phyloP scores from a whole-genome alignment of 1,140 invertebrate species.

The Bursaphelenchus mucronatus region DNA sequence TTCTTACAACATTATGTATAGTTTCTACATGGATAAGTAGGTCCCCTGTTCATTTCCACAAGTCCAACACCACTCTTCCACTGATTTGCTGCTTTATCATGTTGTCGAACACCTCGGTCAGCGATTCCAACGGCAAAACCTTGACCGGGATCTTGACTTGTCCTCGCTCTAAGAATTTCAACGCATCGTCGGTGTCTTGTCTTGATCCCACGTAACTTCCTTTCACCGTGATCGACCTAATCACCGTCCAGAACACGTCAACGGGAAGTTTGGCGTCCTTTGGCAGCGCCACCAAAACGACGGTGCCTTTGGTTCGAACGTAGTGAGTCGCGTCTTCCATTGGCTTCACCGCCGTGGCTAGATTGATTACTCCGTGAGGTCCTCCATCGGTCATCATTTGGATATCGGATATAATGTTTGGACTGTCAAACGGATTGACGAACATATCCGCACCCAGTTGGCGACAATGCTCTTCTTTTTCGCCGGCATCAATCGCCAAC shows the following conservation, averaged over 20 bases:
- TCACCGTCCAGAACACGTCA: slow-evolving; percentile 16
- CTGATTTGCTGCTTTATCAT: slow-evolving; percentile 27
- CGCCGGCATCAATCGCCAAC: slow-evolving; percentile 29
- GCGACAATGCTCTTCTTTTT: slow-evolving; percentile 32
- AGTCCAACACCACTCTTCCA: slow-evolving; percentile 29
- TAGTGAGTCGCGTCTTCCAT: slow-evolving; percentile 33
- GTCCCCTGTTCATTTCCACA: slow-evolving; percentile 21
- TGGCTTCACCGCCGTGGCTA: slow-evolving; percentile 28
- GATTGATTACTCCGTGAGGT: slow-evolving; percentile 32
- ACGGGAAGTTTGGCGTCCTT: slow-evolving; percentile 21
- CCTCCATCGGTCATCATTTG: slow-evolving; percentile 30
- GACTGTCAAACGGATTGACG: slow-evolving; percentile 9
- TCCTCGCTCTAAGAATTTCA: slow-evolving; percentile 27
- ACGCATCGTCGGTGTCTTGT: slow-evolving; percentile 26
- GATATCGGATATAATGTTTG: neutral
- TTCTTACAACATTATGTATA: slow-evolving; percentile 1
- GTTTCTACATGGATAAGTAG: no score
- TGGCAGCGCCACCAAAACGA: slow-evolving; percentile 32
- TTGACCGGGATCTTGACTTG: slow-evolving; percentile 26
- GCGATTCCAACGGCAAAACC: slow-evolving; percentile 27
- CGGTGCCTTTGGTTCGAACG: slow-evolving; percentile 31
- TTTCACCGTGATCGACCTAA: slow-evolving; percentile 24
- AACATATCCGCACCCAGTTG: slow-evolving; percentile 34
- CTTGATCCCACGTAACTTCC: slow-evolving; percentile 28
- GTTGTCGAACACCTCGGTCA: slow-evolving; percentile 28